Percentiles rank a stretch among this genome's conserved stretches.
These are phyloP conservation scores for Aricia artaxerxes DNA, from an alignment of 2,888 invertebrate genomes.

Conservation along the genomic window DNA sequence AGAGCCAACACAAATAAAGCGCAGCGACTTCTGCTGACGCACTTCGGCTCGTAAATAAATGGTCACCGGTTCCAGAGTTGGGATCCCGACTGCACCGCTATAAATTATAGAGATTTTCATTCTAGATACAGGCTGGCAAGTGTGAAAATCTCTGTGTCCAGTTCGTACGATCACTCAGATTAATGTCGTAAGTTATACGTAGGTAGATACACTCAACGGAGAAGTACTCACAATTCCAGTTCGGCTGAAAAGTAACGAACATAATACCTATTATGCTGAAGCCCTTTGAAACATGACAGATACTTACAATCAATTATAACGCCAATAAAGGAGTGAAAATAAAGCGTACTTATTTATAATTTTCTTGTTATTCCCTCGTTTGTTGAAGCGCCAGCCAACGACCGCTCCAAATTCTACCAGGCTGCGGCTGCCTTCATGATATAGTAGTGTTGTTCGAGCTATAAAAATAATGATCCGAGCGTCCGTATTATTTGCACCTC, in stretches of 20 bases:
- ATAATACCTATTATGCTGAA: not conserved
- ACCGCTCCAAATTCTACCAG: slow-evolving; percentile 14
- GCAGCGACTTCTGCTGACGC: slow-evolving; percentile 34
- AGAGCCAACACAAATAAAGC: slow-evolving; percentile 36
- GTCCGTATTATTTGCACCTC: slow-evolving; percentile 25
- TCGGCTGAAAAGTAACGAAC: not conserved
- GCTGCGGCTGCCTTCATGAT: not conserved
- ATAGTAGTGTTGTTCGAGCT: not conserved
- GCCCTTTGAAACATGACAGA: not conserved
- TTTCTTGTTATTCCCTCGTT: not conserved
- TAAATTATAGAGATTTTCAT: not conserved
- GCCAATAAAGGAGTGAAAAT: not conserved
- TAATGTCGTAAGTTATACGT: too few species aligned
- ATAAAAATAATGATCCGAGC: slow-evolving; percentile 15
- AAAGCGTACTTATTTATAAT: not conserved
- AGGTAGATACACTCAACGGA: not conserved
- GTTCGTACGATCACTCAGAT: not conserved
- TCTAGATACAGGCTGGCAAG: not conserved
- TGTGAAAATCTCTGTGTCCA: not conserved
- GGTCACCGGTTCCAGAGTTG: not conserved
- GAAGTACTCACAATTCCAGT: not conserved
- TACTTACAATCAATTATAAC: not conserved
- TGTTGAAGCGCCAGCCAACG: not conserved
- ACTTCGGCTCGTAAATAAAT: slow-evolving; percentile 22
- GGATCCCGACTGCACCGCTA: not conserved